These are phyloP conservation scores for Drosophila nigrodunni DNA, from an alignment of 1,140 invertebrate species.

Conservation along the genomic window DNA sequence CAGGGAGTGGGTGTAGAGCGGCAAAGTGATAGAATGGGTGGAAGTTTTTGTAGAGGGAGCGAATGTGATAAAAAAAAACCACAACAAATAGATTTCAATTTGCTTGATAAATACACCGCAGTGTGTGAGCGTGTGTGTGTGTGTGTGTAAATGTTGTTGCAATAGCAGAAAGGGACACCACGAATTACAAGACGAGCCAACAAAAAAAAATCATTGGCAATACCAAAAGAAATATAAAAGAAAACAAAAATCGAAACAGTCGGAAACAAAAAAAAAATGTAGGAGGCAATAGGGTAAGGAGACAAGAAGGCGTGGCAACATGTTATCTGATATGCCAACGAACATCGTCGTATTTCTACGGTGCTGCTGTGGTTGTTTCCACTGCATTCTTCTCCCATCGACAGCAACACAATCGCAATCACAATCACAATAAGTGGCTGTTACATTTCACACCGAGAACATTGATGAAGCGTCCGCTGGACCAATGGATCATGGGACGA, in stretches of 20 bases:
- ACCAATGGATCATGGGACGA: slow-evolving; percentile 20
- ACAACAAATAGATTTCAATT: slow-evolving; percentile 82
- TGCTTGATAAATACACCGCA: slow-evolving; percentile 75
- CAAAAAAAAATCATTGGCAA: slow-evolving; percentile 55
- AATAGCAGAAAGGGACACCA: slow-evolving; percentile 68
- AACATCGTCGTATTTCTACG: slow-evolving; percentile 3
- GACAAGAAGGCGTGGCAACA: slow-evolving; percentile 13
- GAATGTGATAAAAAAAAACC: slow-evolving; percentile 46
- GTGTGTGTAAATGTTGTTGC: slow-evolving; percentile 67
- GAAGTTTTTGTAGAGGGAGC: not conserved
- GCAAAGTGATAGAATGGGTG: not conserved
- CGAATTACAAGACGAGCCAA: slow-evolving; percentile 55
- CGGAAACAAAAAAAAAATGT: slow-evolving; percentile 18
- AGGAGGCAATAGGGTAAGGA: not conserved
- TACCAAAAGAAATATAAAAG: slow-evolving; percentile 14
- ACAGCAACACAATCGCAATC: slow-evolving; percentile 25
- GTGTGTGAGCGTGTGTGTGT: slow-evolving; percentile 20
- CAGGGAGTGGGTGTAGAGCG: not conserved
- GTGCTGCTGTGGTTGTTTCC: not conserved
- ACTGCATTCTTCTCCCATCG: not conserved
- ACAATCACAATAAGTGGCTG: slow-evolving; percentile 82
- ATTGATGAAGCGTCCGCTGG: slow-evolving; percentile 67
- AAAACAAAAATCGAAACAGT: not conserved
- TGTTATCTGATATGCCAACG: slow-evolving; percentile 64
- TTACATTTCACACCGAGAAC: slow-evolving; percentile 77